Evolutionary conservation across 1,140 invertebrate species (phyloP), one percentile per base, ranked within the genome.

Genomic region (Leptinotarsa lineolata): DNA sequence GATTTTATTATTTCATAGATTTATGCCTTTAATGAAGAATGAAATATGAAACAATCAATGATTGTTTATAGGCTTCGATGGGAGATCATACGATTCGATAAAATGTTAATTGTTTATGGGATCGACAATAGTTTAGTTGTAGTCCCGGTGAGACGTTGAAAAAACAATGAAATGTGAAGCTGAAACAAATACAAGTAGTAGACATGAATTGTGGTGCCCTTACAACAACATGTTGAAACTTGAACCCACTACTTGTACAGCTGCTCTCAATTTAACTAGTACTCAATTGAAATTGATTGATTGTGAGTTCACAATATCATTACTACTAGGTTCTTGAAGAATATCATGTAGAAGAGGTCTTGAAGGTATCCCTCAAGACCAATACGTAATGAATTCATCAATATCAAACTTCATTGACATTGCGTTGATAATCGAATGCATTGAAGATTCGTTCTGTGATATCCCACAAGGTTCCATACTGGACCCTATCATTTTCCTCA

Each of bases 1-100:
- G 67, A 68, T 58, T 68, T 68, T 68, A 68, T 68, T 58, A 68
- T 68, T 68, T 68, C 54, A 68, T 68, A 58, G 46, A 45, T 45
- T 68, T 20, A 68, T 68, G 45, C 22, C 46, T 68, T 68, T 45
- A 20, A 22, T 68, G 21, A 58, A 11, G n/a, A 20, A 68, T 68
- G 44, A 68, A 68, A 68, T 68, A 68, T 68, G 67, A 68, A 68
- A 68, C 67, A 45, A 48, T 21, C 46, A 68, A 15, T 46, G 18
- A 45, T 68, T 39, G 48, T 68, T 68, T 68, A 68, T 68, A 45
- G 46, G 20, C 15, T 39, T 45, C 13, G 20, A 18, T 24, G 13
- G 45, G 46, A 68, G 67, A 68, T 68, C 67, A 21, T 21, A 11
- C 39, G 22, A 46, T 54, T 24, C 48, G 48, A 54, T 54, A 54